A percentile compares a stretch with the other conserved stretches of the same genome.
These are phyloP conservation scores for Drosophila kikkawai DNA, from an alignment of 1,140 invertebrate genomes.

Conservation along the genomic window DNA sequence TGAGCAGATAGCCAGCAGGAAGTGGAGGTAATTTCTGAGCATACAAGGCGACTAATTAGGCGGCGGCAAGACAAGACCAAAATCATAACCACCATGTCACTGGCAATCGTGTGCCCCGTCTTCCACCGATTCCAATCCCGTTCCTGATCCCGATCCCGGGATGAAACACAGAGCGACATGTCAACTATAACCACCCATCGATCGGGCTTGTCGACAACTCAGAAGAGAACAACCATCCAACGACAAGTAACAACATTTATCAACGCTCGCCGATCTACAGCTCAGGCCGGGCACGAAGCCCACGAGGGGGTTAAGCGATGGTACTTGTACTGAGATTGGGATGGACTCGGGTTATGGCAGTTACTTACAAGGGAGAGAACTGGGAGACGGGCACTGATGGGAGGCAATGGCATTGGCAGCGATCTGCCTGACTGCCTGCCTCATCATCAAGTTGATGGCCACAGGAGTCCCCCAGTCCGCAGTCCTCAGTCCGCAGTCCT, in stretches of 20 bases:
- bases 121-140: slow-evolving; percentile 1
- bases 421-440: slow-evolving; percentile 21
- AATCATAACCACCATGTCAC: slow-evolving; percentile 68
- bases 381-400: neutral
- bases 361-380: neutral
- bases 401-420: slow-evolving; percentile 10
- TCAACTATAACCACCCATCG: slow-evolving; percentile 83
- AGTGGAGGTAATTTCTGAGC: slow-evolving; percentile 48
- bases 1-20: slow-evolving; percentile 59
- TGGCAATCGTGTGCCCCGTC: slow-evolving; percentile 29
- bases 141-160: slow-evolving; percentile 8
- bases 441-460: slow-evolving; percentile 68
- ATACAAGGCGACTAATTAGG: slow-evolving; percentile 59
- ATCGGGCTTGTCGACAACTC: slow-evolving; percentile 69
- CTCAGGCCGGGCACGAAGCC: slow-evolving; percentile 64
- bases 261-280: slow-evolving; percentile 79
- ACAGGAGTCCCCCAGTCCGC: slow-evolving; percentile 32
- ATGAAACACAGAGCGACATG: slow-evolving; percentile 73
- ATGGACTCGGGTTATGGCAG: slow-evolving; percentile 24
- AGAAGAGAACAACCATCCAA: slow-evolving; percentile 64
- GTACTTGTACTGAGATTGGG: slow-evolving; percentile 4
- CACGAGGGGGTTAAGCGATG: slow-evolving; percentile 22
- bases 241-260: slow-evolving; percentile 84
- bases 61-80: slow-evolving; percentile 24
- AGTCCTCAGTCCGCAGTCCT: slow-evolving; percentile 7